These are phyloP conservation scores for Dendrophyllia cribrosa DNA, from an alignment of 64 coral and sea anemone species.

Conservation along the genomic window DNA sequence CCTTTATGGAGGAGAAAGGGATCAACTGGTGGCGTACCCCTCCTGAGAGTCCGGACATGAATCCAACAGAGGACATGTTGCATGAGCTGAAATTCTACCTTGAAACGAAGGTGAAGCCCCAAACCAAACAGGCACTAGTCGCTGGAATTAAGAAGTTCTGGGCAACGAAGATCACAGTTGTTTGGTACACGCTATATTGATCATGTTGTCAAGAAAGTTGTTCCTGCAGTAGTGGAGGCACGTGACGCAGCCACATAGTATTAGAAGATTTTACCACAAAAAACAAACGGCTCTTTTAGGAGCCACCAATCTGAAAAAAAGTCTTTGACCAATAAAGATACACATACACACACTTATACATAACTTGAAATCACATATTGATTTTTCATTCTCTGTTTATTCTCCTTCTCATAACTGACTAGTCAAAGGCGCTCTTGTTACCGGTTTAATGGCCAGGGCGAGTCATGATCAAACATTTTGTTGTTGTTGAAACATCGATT, in stretches of 20 bases:
- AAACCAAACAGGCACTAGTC: slow-evolving; percentile 13
- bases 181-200: slow-evolving; percentile 15
- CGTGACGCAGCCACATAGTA: slow-evolving; percentile 3
- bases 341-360: background rate
- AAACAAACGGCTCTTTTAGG: too few relatives aligned
- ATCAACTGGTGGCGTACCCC: too few relatives aligned
- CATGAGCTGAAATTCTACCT: slow-evolving; percentile 19
- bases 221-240: slow-evolving; percentile 10
- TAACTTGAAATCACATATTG: too few relatives aligned
- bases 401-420: too few relatives aligned
- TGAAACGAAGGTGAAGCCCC: slow-evolving; percentile 11
- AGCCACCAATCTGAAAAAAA: slow-evolving; percentile 20
- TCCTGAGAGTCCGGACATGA: slow-evolving; percentile 33
- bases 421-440: too few relatives aligned
- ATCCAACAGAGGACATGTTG: slow-evolving; percentile 43
- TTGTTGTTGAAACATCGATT: too few relatives aligned
- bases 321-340: background rate
- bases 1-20: slow-evolving; percentile 29
- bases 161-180: background rate
- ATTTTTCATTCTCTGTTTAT: too few relatives aligned
- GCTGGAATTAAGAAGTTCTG: slow-evolving; percentile 32
- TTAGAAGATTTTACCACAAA: background rate
- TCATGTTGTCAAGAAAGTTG: slow-evolving; percentile 30
- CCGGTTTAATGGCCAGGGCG: too few relatives aligned
- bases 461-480: too few relatives aligned